phyloP scores from a whole-genome alignment of 2,113 vertebrate species.

The Xenopus borealis region DNA sequence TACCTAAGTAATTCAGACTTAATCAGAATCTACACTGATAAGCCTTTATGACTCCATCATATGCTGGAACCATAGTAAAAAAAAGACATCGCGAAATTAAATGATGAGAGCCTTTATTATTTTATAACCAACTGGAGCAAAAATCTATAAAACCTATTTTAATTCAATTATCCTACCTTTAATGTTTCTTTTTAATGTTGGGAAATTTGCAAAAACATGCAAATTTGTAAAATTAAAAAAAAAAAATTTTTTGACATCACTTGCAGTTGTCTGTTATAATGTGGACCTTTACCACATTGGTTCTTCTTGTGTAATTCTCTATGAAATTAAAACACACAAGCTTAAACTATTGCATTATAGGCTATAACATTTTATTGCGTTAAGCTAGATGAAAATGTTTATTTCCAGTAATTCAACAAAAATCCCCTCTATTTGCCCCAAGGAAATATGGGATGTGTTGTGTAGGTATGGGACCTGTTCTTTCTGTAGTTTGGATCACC shows the following conservation, averaged over 20 bases:
- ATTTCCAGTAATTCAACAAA: not conserved
- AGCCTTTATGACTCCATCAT: slow-evolving; percentile 54
- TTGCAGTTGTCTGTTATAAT: not conserved
- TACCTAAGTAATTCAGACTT: slow-evolving; percentile 68
- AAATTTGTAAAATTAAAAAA: not conserved
- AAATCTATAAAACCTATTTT: slow-evolving; percentile 44
- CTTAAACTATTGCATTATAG: not conserved
- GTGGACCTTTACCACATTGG: not conserved
- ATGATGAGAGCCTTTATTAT: slow-evolving; percentile 56
- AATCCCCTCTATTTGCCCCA: no score
- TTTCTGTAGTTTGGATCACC: no score
- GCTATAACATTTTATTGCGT: not conserved
- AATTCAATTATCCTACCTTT: slow-evolving; percentile 41
- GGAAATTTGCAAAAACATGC: slow-evolving; percentile 1
- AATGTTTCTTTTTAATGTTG: slow-evolving; percentile 35
- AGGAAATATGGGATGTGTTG: no score
- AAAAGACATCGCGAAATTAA: slow-evolving; percentile 56
- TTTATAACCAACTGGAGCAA: slow-evolving; percentile 46
- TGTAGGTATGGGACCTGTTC: no score
- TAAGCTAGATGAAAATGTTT: not conserved
- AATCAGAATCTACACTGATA: slow-evolving; percentile 66
- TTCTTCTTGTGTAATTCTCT: not conserved
- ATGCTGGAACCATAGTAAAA: slow-evolving; percentile 57
- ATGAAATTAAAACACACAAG: not conserved
- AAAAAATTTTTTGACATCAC: not conserved